Conservation (phyloP, 35 echinoderm and acorn worm species). For the Apostichopus japonicus region DNA sequence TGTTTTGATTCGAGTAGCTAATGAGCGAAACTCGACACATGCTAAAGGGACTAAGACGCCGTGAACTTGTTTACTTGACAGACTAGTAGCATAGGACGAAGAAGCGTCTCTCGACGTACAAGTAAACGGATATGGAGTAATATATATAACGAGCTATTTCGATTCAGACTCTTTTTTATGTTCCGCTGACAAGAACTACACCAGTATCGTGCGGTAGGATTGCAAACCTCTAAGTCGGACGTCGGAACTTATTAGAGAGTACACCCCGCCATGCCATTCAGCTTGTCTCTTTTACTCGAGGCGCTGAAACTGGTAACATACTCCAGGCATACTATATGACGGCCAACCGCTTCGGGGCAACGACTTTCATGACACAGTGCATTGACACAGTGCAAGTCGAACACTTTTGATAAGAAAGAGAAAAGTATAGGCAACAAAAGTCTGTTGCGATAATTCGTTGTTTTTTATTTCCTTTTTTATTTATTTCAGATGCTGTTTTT, state of each 20-base stretch:
- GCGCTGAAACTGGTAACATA: slow-evolving; percentile 22
- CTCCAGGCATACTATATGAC: slow-evolving; percentile 2
- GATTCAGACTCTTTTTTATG: not conserved
- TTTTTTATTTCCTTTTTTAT: too few species aligned
- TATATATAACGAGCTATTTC: slow-evolving; percentile 14
- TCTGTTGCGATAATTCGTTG: not conserved
- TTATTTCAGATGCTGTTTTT: too few species aligned
- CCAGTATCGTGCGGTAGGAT: slow-evolving; percentile 8
- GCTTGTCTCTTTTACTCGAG: slow-evolving; percentile 27
- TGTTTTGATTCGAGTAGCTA: slow-evolving; percentile 46
- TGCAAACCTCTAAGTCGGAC: slow-evolving; percentile 32
- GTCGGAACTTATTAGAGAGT: slow-evolving; percentile 39
- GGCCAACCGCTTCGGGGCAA: slow-evolving; percentile 38
- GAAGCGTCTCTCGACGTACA: not conserved
- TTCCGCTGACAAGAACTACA: slow-evolving; percentile 15
- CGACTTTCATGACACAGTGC: slow-evolving; percentile 23
- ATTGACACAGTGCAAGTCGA: not conserved
- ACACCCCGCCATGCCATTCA: slow-evolving; percentile 46
- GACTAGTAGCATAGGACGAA: not conserved
- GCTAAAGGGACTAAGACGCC: slow-evolving; percentile 23
- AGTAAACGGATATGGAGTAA: slow-evolving; percentile 9
- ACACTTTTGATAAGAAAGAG: not conserved
- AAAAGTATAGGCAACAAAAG: not conserved
- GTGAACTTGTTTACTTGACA: slow-evolving; percentile 53
- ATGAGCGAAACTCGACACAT: slow-evolving; percentile 54